These are phyloP conservation scores for Drosophila borealis DNA, from an alignment of 2,888 invertebrate genomes.

Conservation along the genomic window DNA sequence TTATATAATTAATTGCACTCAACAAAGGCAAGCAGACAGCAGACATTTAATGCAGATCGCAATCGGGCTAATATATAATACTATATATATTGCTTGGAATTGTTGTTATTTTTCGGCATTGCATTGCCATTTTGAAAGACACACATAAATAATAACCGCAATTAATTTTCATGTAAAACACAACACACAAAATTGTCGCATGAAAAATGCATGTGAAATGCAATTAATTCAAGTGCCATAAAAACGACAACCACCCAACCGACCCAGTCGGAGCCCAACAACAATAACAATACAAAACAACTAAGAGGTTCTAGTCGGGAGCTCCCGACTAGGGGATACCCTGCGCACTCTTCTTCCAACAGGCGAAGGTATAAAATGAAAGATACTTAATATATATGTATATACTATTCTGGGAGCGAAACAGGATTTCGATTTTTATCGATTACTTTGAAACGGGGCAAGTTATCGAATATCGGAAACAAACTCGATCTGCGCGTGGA, in stretches of 20 bases:
- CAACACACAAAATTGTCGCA: constrained; percentile 45
- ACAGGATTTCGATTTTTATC: too few species aligned
- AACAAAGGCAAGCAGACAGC: too few species aligned
- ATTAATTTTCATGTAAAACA: constrained; percentile 70
- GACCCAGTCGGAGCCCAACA: not conserved
- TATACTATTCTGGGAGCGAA: too few species aligned
- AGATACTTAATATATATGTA: too few species aligned
- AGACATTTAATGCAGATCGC: constrained; percentile 24
- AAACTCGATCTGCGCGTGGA: too few species aligned
- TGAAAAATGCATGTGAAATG: constrained; percentile 73
- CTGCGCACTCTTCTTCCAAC: too few species aligned
- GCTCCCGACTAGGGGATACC: too few species aligned
- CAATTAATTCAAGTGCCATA: constrained; percentile 72
- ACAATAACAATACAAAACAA: constrained; percentile 26
- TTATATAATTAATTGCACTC: too few species aligned
- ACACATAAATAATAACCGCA: constrained; percentile 52
- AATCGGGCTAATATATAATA: constrained; percentile 7
- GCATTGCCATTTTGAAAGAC: constrained; percentile 40
- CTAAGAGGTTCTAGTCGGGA: too few species aligned
- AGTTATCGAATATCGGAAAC: too few species aligned
- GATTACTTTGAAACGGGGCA: too few species aligned
- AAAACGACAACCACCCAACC: constrained; percentile 22
- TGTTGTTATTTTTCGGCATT: constrained; percentile 16
- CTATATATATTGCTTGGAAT: constrained; percentile 3
- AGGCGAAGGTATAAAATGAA: too few species aligned